Base-by-base conservation (phyloP, 1,140 invertebrate species). In the Nymphalis io region DNA sequence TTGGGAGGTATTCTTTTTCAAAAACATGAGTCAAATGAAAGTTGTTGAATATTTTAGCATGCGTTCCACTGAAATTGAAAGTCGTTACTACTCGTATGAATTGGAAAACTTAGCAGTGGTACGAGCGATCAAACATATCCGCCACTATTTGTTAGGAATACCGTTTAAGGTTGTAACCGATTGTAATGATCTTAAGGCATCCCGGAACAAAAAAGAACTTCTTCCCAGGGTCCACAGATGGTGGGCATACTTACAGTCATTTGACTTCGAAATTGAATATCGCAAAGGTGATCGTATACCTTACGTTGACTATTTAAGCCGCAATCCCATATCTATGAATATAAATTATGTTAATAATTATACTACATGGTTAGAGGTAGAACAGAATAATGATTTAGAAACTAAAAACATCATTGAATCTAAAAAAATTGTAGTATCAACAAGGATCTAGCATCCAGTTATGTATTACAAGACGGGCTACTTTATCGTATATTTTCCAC, bases 231-330 rank as follows among this genome's bases (percentile, higher is more conserved):
- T 8, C n/a, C 60, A 61, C 23, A 21, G 60, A 44, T 61, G 60
- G 60, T 61, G 60, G 60, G 40, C 60, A 11, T 79, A 48, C 46
- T 23, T 73, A 21, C 71, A 73, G 58, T 18, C 42, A 4, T 78
- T 71, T 58, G 55, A 78, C 15, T 78, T 78, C 33, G 69, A 75
- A 6, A 63, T 78, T 12, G 62, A 60, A 13, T 72, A 75, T 60
- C n/a, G 59, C 3, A 38, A 57, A 20, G 76, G 70, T 1, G 55
- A 73, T 33, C 18, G 68, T 27, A 80, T 87, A 72, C 39, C 65
- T 6, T 81, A 85, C 73, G 83, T 68, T 10, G 76, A 74, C 23
- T 78, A 65, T 39, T 61, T 78, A 0, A 65, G 59, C 20, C 59
- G 75, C 16, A 79, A 79, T 51, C 76, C 61, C 68, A 39, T 51